Base-by-base conservation (phyloP, 1,140 invertebrate genomes). In the Drosophila sproati region DNA sequence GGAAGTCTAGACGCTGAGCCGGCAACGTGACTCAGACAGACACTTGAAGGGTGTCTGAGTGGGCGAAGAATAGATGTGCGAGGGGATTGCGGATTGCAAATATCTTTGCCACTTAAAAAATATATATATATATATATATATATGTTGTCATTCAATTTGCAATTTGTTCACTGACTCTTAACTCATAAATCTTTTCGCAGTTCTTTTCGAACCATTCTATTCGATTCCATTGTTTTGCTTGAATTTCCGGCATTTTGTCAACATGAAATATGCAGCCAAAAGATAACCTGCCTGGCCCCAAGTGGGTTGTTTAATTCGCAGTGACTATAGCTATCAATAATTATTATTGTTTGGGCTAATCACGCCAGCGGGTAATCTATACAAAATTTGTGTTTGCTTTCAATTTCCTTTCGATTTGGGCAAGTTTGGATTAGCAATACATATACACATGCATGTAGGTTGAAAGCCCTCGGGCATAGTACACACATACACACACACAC, bases 1-100 rank as follows among this genome's bases (percentile, higher is more conserved):
- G 77, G 85, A 83, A 88, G 83, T 88, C 83, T 88, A 88, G 83
- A 88, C 83, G 64, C 74, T 78, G 78, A 68, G 73, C 67, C 62
- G 57, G 61, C 63, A 64, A 62, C 54, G 55, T 78, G 66, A 77
- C 59, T 72, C 67, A 76, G 62, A 39, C 43, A 32, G 34, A 48
- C 45, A 50, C 34, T 8, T n/a, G 59, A 7, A 20, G 41, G 43
- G 20, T 48, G 7, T 34, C 12, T 5, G 60, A 1, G 5, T 10
- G 6, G 10, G 2, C 1, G 51, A 20, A 20, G 6, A 4, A 29
- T 29, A 28, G 31, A 12, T 5, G 20, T 20, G 3, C 28, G 48
- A 6, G n/a, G 10, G 4, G 28, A 34, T 8, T 48, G 59, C 8
- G 20, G 32, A n/a, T 29, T 20, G 20, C 20, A 20, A 20, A 20